A percentile compares a stretch with the other conserved stretches of the same genome.
Conservation (phyloP, 2,113 vertebrate species). For the Clarias macrocephalus region DNA sequence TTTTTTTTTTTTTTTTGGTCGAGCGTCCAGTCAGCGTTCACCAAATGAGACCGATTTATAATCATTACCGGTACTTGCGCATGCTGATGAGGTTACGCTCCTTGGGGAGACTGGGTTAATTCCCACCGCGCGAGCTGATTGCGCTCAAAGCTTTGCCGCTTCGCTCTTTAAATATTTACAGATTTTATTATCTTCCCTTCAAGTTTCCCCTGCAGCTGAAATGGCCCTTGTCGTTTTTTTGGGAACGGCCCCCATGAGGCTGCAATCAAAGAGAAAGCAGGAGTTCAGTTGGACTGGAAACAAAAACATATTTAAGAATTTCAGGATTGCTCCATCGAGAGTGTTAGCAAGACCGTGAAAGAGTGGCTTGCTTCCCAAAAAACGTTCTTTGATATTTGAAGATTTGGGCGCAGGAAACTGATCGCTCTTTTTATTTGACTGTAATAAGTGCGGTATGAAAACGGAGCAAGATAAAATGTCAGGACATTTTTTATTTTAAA, state of each 20-base stretch:
- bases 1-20: background rate
- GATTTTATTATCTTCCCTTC: slow-evolving; percentile 33
- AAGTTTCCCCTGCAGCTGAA: slow-evolving; percentile 43
- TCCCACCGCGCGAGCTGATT: slow-evolving; percentile 15
- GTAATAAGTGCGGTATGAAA: slow-evolving; percentile 49
- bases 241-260: slow-evolving; percentile 38
- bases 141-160: slow-evolving; percentile 18
- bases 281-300: slow-evolving; percentile 36
- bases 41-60: slow-evolving; percentile 17
- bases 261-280: slow-evolving; percentile 32
- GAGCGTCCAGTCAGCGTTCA: background rate
- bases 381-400: slow-evolving; percentile 54
- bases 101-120: background rate
- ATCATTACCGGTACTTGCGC: slow-evolving; percentile 25
- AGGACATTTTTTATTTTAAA: slow-evolving; percentile 13
- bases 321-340: slow-evolving; percentile 44
- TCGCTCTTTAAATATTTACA: slow-evolving; percentile 36
- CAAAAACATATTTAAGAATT: slow-evolving; percentile 31
- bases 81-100: slow-evolving; percentile 6
- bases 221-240: slow-evolving; percentile 31
- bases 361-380: slow-evolving; percentile 38
- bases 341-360: slow-evolving; percentile 51
- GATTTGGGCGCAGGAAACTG: slow-evolving; percentile 34
- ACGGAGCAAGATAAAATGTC: slow-evolving; percentile 46
- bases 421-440: slow-evolving; percentile 51